Evolutionary conservation across 2,113 vertebrate species (phyloP), one percentile per base, ranked within the genome.

Genomic region (Thryonomys swinderianus): DNA sequence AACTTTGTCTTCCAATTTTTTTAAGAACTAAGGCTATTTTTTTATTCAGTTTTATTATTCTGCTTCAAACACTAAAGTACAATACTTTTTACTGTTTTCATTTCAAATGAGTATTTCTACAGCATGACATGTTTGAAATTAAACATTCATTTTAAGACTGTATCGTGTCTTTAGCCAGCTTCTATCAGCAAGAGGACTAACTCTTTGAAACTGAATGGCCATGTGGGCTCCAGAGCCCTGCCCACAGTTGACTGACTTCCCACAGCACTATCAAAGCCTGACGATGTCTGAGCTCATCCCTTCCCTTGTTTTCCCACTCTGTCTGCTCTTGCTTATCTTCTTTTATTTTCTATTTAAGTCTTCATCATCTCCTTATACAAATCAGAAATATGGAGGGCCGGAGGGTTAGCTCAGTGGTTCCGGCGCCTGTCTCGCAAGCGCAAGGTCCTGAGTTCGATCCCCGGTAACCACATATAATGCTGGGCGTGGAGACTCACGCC

Each of bases 61-160:
- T 81, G 16, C 55, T 96, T 86, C 53, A 86, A 59, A 17, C 90
- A 92, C 23, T 76, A 27, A 25, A 73, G 8, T 78, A 80, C 9
- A 78, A 37, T 88, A 64, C 53, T 57, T 91, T 78, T 93, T 27
- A 81, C 30, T 87, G 25, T 37, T 87, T 55, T 84, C 42, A 25
- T 90, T 88, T 86, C 21, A 66, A 59, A 32, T 83, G 51, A 87
- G 34, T 27, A 76, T 59, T 95, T 83, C 80, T 89, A 82, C 12
- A 69, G 32, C 12, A 48, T 78, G 71, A 67, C 40, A 32, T 87
- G 23, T 74, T 92, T 92, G 48, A 95, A 87, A 80, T 92, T 71
- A 92, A 85, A 84, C 25, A 73, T 67, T 73, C 78, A 40, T 71
- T 90, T 83, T 85, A 86, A 64, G 85, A 51, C 40, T 88, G 51